phyloP scores from a whole-genome alignment of 2,113 vertebrate genomes.

The Helogale parvula region DNA sequence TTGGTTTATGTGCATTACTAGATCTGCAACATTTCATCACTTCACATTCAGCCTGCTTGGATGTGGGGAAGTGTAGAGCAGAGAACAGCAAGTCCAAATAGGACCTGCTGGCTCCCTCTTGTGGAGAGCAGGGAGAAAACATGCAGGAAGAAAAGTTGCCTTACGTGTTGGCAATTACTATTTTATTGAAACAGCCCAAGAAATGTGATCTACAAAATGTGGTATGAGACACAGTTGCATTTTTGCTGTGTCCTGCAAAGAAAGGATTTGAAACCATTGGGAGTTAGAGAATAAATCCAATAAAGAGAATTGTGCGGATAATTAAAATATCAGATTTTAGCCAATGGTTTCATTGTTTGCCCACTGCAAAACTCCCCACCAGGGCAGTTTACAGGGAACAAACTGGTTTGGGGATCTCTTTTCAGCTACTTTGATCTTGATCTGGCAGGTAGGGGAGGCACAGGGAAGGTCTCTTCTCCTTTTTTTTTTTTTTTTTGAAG shows the following conservation, averaged over 20 bases:
- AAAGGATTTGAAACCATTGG: background rate
- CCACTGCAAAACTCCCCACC: background rate
- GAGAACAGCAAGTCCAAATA: background rate
- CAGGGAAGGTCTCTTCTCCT: background rate
- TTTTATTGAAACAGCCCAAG: background rate
- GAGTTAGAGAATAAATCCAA: background rate
- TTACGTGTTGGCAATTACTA: accelerated
- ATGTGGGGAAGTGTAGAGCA: accelerated
- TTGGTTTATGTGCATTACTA: accelerated
- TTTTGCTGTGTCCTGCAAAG: background rate
- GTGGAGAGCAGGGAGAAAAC: constrained; percentile 12
- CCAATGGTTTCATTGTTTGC: background rate
- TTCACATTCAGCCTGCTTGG: too few relatives aligned
- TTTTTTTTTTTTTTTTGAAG: too few relatives aligned
- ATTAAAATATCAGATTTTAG: background rate
- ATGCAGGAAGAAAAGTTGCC: background rate
- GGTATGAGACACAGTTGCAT: background rate
- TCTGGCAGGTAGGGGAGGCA: background rate
- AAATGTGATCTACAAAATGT: background rate
- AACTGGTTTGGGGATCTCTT: background rate
- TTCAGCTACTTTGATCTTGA: background rate
- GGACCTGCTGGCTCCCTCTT: constrained; percentile 54
- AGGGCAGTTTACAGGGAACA: background rate
- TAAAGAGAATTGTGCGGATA: background rate
- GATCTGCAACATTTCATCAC: background rate